Conservation (phyloP, 1,140 invertebrate species). For the Mactra quadrangularis region DNA sequence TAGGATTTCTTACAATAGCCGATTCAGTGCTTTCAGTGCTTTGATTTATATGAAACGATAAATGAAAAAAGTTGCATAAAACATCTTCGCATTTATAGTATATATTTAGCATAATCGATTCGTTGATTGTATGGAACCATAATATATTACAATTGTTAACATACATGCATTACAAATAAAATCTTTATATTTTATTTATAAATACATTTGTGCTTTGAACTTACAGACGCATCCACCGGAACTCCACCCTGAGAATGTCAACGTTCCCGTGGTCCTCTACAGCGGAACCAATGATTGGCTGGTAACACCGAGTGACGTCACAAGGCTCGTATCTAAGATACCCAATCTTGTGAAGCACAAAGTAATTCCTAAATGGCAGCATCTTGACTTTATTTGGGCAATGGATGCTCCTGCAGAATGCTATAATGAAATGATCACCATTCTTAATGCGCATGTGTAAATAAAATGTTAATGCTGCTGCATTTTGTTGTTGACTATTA, state of each 20-base stretch:
- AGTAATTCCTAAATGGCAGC: slow-evolving; percentile 75
- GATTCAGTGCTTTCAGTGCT: too few species aligned
- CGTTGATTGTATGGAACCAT: too few species aligned
- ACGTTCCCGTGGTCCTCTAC: slow-evolving; percentile 87
- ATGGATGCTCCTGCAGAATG: slow-evolving; percentile 72
- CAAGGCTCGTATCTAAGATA: slow-evolving; percentile 83
- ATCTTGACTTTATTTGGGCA: slow-evolving; percentile 83
- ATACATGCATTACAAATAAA: too few species aligned
- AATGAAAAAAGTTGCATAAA: too few species aligned
- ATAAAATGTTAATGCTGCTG: too few species aligned
- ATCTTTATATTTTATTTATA: not conserved
- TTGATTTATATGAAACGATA: too few species aligned
- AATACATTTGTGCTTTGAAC: slow-evolving; percentile 63
- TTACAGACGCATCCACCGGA: slow-evolving; percentile 85
- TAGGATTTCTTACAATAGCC: too few species aligned
- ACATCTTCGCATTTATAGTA: too few species aligned
- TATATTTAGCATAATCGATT: too few species aligned
- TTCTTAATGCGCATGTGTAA: slow-evolving; percentile 15
- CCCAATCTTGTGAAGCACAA: slow-evolving; percentile 62
- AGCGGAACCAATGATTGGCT: slow-evolving; percentile 90
- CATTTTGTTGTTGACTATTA: too few species aligned
- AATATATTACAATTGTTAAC: too few species aligned
- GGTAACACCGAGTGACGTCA: slow-evolving; percentile 85
- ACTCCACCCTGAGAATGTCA: slow-evolving; percentile 87
- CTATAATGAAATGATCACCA: slow-evolving; percentile 73